Base-by-base conservation (phyloP, 1,140 invertebrate species). In the Lepidurus packardi region DNA sequence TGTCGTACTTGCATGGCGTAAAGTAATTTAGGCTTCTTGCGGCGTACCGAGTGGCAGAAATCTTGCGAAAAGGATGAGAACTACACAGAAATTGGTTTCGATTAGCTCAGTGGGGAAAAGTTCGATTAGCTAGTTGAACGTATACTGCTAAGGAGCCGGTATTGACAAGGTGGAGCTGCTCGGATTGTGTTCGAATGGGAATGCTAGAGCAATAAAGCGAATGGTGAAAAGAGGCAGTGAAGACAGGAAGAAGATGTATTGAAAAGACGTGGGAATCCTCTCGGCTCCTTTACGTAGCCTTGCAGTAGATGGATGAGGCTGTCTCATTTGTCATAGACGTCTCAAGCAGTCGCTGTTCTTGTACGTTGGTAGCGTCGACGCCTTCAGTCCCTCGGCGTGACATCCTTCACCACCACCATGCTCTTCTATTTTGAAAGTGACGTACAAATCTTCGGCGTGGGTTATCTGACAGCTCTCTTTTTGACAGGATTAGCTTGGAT, bases 291-390 rank as follows among this genome's bases (percentile, higher is more conserved):
- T n/a, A 65, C 53, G n/a, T 65, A 65, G 53, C 7, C 6, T 65
- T 7, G 16, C 16, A 16, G 45, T 9, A 21, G 53, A 65, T 65
- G 53, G 53, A 65, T 65, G 53, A 65, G 53, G 53, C 8, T 16
- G 53, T 65, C 53, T 65, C 53, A 65, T 65, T 65, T 65, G 53
- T 65, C 53, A 65, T 65, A 13, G 53, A 65, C n/a, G 53, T 65
- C 53, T 65, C 16, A n/a, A 13, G 53, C 53, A 65, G 7, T 65
- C 0, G 53, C 53, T 65, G 53, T 21, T 65, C 53, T 1, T 21
- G 16, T 21, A 65, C n/a, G 53, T 65, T 65, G 53, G 53, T 65
- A 65, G 21, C 53, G 34, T 16, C 53, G 53, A 65, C 53, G 53
- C 13, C 53, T 65, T 21, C 53, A 13, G 21, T 65, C 53, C 53